These are phyloP conservation scores for Helicoverpa zea DNA, from an alignment of 1,140 invertebrate genomes.

Conservation along the genomic window DNA sequence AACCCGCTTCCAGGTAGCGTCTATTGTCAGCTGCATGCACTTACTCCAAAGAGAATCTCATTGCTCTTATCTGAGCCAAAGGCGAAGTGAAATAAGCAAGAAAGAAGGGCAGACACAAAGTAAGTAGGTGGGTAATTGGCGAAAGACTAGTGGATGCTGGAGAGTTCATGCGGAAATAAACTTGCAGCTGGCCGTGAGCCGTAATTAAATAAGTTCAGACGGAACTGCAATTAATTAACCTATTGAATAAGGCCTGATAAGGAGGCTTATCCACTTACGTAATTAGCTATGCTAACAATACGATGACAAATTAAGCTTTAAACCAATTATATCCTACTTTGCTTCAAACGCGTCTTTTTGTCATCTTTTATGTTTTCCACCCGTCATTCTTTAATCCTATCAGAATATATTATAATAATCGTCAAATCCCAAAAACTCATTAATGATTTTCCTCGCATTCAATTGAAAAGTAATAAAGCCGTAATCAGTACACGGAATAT, in stretches of 20 bases:
- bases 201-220: constrained; percentile 66
- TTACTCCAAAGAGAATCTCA: constrained; percentile 46
- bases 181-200: constrained; percentile 52
- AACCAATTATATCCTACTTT: neutral
- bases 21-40: constrained; percentile 22
- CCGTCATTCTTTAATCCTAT: no score
- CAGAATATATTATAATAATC: no score
- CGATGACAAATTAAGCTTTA: neutral
- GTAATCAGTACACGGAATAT: neutral
- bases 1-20: constrained; percentile 22
- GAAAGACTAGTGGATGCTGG: constrained; percentile 59
- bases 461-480: neutral
- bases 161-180: constrained; percentile 63
- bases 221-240: constrained; percentile 68
- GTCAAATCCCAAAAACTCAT: no score
- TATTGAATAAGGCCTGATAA: constrained; percentile 39
- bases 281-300: neutral
- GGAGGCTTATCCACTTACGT: constrained; percentile 5
- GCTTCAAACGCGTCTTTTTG: neutral
- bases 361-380: no score
- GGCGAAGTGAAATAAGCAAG: constrained; percentile 53
- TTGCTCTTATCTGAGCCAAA: constrained; percentile 48
- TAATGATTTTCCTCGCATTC: neutral
- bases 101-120: constrained; percentile 46
- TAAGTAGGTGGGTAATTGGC: constrained; percentile 61